Evolutionary conservation across 2,113 vertebrate genomes (phyloP).

Genomic region (Spizaetus ornatus): DNA sequence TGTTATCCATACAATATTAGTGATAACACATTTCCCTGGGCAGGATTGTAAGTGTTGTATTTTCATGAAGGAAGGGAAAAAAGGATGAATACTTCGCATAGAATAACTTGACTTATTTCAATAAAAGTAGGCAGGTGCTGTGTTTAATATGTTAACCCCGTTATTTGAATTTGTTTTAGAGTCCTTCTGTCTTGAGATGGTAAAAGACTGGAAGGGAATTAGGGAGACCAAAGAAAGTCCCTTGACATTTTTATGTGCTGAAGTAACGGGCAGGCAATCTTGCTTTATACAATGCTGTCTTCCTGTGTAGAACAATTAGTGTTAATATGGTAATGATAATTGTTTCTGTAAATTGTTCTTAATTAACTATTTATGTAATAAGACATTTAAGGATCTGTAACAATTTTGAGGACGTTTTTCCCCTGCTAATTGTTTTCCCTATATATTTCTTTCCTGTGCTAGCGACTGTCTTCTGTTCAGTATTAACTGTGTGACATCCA

Average conservation of each 20-base stretch:
- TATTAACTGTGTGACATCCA: slow-evolving; percentile 11
- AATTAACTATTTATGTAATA: slow-evolving; percentile 63
- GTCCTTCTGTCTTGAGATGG: background rate
- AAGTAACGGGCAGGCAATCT: background rate
- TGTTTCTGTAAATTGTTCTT: slow-evolving; percentile 63
- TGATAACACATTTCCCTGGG: background rate
- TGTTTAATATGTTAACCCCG: background rate
- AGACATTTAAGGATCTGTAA: slow-evolving; percentile 44
- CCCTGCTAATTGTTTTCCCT: slow-evolving; percentile 24
- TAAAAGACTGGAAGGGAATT: slow-evolving; percentile 12
- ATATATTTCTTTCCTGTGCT: background rate
- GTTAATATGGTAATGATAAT: slow-evolving; percentile 56
- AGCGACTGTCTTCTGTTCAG: background rate
- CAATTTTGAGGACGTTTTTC: background rate
- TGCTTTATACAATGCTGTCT: slow-evolving; percentile 16
- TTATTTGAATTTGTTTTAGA: background rate
- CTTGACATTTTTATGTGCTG: background rate
- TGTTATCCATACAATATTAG: background rate
- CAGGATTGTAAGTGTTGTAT: background rate
- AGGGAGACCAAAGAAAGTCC: slow-evolving; percentile 7
- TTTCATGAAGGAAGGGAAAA: background rate
- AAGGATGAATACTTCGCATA: background rate
- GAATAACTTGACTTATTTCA: background rate
- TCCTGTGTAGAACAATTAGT: slow-evolving; percentile 54
- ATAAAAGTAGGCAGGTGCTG: background rate